These are phyloP conservation scores for Nipponacmea schrenckii DNA, from an alignment of 2,888 invertebrate genomes.

Conservation along the genomic window DNA sequence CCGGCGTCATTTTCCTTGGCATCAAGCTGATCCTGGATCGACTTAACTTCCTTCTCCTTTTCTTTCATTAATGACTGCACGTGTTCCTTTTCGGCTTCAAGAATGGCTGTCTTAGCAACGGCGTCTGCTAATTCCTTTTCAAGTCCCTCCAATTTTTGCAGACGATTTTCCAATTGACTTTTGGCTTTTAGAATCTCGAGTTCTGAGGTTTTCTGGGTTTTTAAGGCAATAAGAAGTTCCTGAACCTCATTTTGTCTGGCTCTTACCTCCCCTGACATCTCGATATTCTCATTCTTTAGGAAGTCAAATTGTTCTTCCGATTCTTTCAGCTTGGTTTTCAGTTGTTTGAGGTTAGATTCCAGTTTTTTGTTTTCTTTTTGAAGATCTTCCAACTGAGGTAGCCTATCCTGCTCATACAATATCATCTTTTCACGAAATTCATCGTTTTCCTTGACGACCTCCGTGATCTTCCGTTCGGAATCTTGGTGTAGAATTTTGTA, in stretches of 20 bases:
- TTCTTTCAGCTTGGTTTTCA: conserved; percentile 24
- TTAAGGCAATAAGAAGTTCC: not conserved
- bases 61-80: conserved; percentile 6
- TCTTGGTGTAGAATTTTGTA: conserved; percentile 18
- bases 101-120: conserved; percentile 18
- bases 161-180: not conserved
- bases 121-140: not conserved
- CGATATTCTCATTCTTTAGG: not conserved
- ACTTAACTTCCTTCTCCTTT: not conserved
- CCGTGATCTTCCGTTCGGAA: conserved; percentile 29
- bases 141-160: not conserved
- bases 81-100: conserved; percentile 28
- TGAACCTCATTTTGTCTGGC: not conserved
- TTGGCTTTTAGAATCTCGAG: not conserved
- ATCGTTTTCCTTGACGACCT: conserved; percentile 34
- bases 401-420: not conserved
- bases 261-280: not conserved
- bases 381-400: conserved; percentile 12
- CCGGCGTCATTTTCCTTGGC: conserved; percentile 18
- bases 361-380: conserved; percentile 37
- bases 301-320: not conserved
- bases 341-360: conserved; percentile 28
- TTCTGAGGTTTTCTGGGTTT: not conserved
- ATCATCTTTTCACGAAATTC: conserved; percentile 18
- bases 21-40: not conserved